Conservation (phyloP, 2,113 vertebrate genomes). For the Micronisus gabar region DNA sequence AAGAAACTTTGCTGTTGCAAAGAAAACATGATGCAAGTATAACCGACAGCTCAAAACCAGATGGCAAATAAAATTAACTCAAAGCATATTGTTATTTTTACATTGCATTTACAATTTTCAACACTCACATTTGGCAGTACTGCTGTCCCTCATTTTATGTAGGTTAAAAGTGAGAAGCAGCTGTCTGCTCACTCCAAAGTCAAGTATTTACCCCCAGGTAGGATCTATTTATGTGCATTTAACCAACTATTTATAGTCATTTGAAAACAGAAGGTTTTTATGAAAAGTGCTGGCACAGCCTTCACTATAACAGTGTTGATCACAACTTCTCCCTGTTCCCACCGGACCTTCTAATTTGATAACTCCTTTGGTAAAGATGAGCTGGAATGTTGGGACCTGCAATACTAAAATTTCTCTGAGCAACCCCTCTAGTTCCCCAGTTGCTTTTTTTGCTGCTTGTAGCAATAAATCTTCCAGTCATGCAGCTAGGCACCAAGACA, state of each 20-base stretch:
- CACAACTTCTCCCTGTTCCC: background rate
- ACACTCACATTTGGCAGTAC: background rate
- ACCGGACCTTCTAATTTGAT: conserved; percentile 23
- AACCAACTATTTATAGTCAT: conserved; percentile 20
- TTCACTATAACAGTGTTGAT: background rate
- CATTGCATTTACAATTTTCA: conserved; percentile 24
- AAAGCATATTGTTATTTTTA: conserved; percentile 59
- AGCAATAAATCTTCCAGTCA: conserved; percentile 53
- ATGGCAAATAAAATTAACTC: conserved; percentile 64
- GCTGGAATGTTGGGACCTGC: background rate
- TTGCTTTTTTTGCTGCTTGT: conserved; percentile 22
- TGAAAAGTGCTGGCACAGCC: background rate
- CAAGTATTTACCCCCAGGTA: conserved; percentile 39
- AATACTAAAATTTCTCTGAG: conserved; percentile 26
- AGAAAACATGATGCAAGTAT: conserved; percentile 32
- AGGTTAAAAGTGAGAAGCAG: conserved; percentile 51
- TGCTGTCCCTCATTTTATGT: conserved; percentile 37
- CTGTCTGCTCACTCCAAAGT: conserved; percentile 49
- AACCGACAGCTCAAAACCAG: conserved; percentile 51
- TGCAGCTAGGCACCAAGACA: background rate
- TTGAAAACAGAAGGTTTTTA: conserved; percentile 11
- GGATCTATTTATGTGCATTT: conserved; percentile 42
- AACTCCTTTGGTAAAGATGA: conserved; percentile 3
- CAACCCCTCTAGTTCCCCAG: background rate
- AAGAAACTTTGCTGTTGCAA: conserved; percentile 4